Evolutionary conservation across 2,888 invertebrate species (phyloP).

Genomic region (Unio pictorum): DNA sequence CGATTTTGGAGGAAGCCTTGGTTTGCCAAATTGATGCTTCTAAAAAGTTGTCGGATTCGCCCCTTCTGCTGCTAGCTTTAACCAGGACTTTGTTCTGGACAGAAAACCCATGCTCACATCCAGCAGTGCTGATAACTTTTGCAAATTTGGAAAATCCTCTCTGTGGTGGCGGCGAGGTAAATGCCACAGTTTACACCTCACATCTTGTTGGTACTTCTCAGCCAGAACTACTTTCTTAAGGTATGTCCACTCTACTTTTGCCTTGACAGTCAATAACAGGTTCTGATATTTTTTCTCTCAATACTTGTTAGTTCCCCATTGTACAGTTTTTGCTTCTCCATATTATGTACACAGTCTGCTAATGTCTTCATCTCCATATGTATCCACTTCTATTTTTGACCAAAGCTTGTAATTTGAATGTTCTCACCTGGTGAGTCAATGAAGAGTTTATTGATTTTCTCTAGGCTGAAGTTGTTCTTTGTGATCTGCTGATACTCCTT

Average conservation of each 20-base stretch:
- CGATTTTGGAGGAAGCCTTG: too few species aligned
- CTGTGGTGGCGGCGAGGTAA: conserved; percentile 10
- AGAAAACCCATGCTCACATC: conserved; percentile 17
- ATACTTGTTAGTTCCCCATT: neutral
- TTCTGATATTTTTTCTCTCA: neutral
- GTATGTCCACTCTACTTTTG: conserved; percentile 11
- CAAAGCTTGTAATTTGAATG: neutral
- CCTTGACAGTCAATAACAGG: neutral
- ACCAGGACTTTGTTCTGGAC: conserved; percentile 15
- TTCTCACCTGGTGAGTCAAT: too few species aligned
- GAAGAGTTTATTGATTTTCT: neutral
- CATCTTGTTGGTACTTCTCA: conserved; percentile 16
- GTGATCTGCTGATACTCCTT: conserved; percentile 1
- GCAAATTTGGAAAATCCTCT: conserved; percentile 15
- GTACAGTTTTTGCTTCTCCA: conserved; percentile 1
- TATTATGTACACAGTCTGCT: conserved; percentile 2
- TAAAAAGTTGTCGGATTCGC: too few species aligned
- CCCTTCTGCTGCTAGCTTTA: conserved; percentile 19
- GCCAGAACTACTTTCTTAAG: conserved; percentile 13
- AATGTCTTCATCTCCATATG: conserved; percentile 7
- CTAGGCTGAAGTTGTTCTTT: conserved; percentile 1
- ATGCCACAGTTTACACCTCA: conserved; percentile 9
- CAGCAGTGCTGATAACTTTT: conserved; percentile 10
- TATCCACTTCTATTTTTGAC: neutral
- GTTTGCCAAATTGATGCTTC: too few species aligned